A percentile compares a stretch with the other conserved stretches of the same genome.
Conservation (phyloP, 2,113 vertebrate species). For the Lota lota region DNA sequence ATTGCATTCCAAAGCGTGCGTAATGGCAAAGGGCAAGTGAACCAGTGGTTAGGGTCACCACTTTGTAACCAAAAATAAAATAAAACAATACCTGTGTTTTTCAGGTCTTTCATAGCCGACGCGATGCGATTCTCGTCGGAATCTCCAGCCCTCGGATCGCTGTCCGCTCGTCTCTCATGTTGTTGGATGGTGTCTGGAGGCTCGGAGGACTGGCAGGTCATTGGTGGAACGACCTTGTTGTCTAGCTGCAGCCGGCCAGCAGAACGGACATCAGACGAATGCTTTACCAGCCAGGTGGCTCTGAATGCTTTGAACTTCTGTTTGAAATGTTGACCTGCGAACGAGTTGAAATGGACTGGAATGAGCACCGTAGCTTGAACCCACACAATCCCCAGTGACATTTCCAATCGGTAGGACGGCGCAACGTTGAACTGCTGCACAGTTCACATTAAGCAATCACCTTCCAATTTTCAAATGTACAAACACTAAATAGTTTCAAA, state of each 20-base stretch:
- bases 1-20: no score
- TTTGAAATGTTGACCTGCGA: neutral
- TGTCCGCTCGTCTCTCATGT: conserved; percentile 50
- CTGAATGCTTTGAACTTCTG: neutral
- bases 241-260: conserved; percentile 20
- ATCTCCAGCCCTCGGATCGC: conserved; percentile 45
- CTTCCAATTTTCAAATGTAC: no score
- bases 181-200: conserved; percentile 67
- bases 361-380: no score
- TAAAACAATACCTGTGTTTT: conserved; percentile 68
- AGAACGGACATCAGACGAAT: conserved; percentile 44
- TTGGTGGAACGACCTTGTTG: conserved; percentile 50
- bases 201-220: conserved; percentile 82
- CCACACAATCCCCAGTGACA: no score
- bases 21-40: no score
- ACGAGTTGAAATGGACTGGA: neutral
- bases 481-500: no score
- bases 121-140: conserved; percentile 72
- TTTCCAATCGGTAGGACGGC: no score
- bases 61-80: neutral
- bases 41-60: no score
- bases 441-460: no score
- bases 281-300: conserved; percentile 2
- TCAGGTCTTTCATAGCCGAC: conserved; percentile 77
- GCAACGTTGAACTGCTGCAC: no score